phyloP scores from a whole-genome alignment of 2,888 invertebrate species.

The Lobophora halterata region DNA sequence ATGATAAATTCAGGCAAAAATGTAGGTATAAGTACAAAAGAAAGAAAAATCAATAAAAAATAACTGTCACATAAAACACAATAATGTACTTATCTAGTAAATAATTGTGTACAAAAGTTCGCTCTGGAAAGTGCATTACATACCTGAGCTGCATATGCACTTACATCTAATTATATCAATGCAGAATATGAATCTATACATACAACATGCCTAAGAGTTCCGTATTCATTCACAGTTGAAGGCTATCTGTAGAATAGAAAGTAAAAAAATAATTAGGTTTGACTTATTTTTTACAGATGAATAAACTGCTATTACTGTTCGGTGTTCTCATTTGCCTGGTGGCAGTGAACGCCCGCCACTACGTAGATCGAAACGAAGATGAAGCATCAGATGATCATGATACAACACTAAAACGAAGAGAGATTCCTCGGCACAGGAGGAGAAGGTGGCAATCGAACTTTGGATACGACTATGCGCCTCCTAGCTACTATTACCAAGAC shows the following conservation, averaged over 20 bases:
- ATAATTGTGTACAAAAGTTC: too few relatives aligned
- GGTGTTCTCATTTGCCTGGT: conserved; percentile 44
- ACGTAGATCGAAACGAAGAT: conserved; percentile 39
- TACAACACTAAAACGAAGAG: conserved; percentile 31
- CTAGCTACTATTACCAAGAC: conserved; percentile 45
- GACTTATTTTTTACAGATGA: conserved; percentile 57
- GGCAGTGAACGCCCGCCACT: conserved; percentile 46
- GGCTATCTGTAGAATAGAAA: too few relatives aligned
- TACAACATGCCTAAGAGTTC: not conserved
- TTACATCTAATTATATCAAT: too few relatives aligned
- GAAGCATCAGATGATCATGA: conserved; percentile 35
- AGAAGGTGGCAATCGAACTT: conserved; percentile 54
- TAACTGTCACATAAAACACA: too few relatives aligned
- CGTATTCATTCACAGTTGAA: conserved; percentile 16
- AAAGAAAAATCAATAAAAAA: too few relatives aligned
- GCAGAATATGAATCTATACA: too few relatives aligned
- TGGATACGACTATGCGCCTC: conserved; percentile 50
- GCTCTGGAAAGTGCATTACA: too few relatives aligned
- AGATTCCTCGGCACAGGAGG: conserved; percentile 47
- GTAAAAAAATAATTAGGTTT: conserved; percentile 24
- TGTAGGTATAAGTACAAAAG: too few relatives aligned
- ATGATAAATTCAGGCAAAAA: not conserved
- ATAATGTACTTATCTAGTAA: too few relatives aligned
- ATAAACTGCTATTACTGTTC: conserved; percentile 41
- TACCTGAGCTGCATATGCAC: too few relatives aligned